Conservation (phyloP, 2,797 vertebrate species). For the Smutsia temminckii region DNA sequence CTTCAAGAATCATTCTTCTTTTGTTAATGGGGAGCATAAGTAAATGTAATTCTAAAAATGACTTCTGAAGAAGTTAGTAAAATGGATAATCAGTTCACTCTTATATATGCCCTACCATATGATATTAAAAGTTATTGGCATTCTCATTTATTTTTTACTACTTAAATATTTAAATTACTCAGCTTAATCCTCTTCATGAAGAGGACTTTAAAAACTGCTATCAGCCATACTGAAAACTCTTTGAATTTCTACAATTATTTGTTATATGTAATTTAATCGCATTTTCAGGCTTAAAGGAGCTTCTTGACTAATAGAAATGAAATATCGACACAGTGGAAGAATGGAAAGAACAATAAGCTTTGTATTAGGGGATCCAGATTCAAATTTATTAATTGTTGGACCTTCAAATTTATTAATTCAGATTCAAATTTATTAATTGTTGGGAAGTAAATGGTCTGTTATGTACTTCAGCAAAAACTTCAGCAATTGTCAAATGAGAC, state of each 20-base stretch:
- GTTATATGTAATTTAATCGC: not conserved
- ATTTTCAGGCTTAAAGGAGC: not conserved
- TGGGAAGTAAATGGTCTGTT: not conserved
- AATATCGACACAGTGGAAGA: not conserved
- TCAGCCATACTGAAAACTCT: not conserved
- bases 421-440: not conserved
- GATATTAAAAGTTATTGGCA: not conserved
- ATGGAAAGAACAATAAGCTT: not conserved
- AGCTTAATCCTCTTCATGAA: not conserved
- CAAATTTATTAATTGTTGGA: not conserved
- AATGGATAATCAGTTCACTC: not conserved
- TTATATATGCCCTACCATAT: not conserved
- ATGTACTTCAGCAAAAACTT: not conserved
- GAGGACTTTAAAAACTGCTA: not conserved
- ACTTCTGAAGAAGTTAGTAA: not conserved
- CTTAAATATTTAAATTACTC: slow-evolving; percentile 2
- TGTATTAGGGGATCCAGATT: not conserved
- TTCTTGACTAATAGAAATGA: not conserved
- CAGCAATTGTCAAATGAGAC: not conserved
- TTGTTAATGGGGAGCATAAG: not conserved
- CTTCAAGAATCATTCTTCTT: not conserved
- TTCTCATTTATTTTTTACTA: slow-evolving; percentile 15
- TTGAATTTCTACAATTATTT: not conserved
- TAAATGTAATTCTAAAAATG: not conserved
- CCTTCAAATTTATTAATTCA: not conserved